Conservation (phyloP, 2,888 invertebrate species). For the Microplitis manilae region DNA sequence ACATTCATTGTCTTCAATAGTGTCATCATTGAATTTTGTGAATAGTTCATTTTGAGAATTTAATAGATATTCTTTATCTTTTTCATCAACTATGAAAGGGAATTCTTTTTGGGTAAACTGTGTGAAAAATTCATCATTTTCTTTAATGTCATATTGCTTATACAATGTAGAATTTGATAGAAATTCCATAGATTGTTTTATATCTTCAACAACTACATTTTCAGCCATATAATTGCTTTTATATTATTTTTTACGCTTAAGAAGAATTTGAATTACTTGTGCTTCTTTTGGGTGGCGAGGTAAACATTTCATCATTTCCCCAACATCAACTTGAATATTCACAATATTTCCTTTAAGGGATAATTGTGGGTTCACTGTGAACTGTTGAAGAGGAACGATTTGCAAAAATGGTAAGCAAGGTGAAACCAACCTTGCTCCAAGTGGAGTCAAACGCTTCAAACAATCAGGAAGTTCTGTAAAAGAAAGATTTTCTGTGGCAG, state of each 20-base stretch:
- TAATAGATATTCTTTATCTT: neutral
- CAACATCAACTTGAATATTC: too few species aligned
- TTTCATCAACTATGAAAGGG: neutral
- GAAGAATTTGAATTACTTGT: too few species aligned
- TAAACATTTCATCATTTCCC: too few species aligned
- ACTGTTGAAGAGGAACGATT: too few species aligned
- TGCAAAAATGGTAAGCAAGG: neutral
- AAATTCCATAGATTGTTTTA: neutral
- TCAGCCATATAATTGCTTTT: too few species aligned
- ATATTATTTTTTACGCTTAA: too few species aligned
- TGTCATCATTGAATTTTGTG: neutral
- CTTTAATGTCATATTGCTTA: neutral
- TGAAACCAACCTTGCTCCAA: neutral
- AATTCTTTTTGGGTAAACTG: neutral
- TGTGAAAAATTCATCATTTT: neutral
- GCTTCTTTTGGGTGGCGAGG: too few species aligned
- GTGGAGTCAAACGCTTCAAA: neutral
- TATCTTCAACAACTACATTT: neutral
- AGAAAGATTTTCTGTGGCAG: neutral
- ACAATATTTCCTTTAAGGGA: too few species aligned
- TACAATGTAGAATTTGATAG: neutral
- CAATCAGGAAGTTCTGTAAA: neutral
- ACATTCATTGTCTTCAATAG: neutral
- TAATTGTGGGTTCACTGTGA: too few species aligned
- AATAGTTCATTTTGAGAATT: neutral